A percentile compares a stretch with the other conserved stretches of the same genome.
Evolutionary conservation across 2,888 invertebrate genomes (phyloP).

Genomic region (Erebia epiphron): DNA sequence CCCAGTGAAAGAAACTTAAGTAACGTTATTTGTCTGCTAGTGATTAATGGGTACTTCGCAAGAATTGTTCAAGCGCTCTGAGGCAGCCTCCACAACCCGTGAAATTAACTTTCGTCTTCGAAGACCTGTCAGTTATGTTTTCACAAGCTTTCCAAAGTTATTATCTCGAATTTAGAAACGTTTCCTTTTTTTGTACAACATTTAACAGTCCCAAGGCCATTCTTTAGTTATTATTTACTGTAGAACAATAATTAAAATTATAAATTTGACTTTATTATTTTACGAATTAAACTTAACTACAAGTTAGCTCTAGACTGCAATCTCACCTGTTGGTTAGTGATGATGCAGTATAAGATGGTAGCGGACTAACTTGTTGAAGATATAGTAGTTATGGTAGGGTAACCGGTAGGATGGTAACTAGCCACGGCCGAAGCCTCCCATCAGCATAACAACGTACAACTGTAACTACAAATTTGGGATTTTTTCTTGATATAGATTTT

Average conservation of each 20-base stretch:
- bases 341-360: no score
- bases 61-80: conserved; percentile 48
- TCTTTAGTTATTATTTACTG: neutral
- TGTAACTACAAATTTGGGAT: no score
- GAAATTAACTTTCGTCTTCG: conserved; percentile 78
- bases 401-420: no score
- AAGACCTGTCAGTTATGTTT: conserved; percentile 67
- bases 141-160: conserved; percentile 41
- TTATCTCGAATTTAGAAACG: conserved; percentile 20
- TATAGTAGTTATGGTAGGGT: no score
- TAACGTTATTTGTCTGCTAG: conserved; percentile 22
- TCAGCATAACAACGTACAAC: no score
- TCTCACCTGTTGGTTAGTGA: no score
- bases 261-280: neutral
- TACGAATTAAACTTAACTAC: no score
- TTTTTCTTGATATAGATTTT: no score
- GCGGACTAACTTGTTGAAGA: no score
- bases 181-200: conserved; percentile 12
- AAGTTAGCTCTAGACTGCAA: no score
- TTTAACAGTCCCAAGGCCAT: neutral
- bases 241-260: no score
- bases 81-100: conserved; percentile 77
- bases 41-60: conserved; percentile 19
- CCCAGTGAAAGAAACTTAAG: conserved; percentile 13
- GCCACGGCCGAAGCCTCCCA: no score